These are phyloP conservation scores for Ictalurus furcatus DNA, from an alignment of 2,113 vertebrate species.

Conservation along the genomic window DNA sequence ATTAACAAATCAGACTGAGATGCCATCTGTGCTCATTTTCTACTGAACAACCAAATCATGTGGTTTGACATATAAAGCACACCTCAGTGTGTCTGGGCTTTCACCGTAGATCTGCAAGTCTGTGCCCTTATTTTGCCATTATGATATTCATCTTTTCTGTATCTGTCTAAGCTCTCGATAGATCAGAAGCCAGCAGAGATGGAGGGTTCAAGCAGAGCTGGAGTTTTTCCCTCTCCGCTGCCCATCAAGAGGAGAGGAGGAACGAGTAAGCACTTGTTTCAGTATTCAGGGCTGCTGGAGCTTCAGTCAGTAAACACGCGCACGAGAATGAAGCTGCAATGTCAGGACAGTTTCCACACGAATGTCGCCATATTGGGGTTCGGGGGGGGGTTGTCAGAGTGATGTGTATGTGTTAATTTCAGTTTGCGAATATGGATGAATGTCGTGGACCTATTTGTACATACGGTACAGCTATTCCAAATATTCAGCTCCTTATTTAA, in stretches of 20 bases:
- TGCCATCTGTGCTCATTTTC: not conserved
- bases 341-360: not conserved
- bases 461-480: not conserved
- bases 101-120: not conserved
- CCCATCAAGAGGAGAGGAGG: conserved; percentile 85
- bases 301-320: not conserved
- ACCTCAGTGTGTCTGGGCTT: not conserved
- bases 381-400: too few species aligned
- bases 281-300: conserved; percentile 38
- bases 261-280: conserved; percentile 85
- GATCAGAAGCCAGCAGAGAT: conserved; percentile 86
- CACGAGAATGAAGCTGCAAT: not conserved
- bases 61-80: not conserved
- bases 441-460: not conserved
- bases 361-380: not conserved
- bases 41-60: not conserved
- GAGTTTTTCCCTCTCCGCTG: conserved; percentile 87
- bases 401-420: not conserved
- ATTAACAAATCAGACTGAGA: not conserved
- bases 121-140: conserved; percentile 15
- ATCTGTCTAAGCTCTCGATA: conserved; percentile 87
- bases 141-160: conserved; percentile 53
- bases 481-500: not conserved
- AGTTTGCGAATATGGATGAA: not conserved
- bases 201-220: conserved; percentile 93